phyloP scores from a whole-genome alignment of 1,140 invertebrate species.

The Pseudomyrmex pallidus region DNA sequence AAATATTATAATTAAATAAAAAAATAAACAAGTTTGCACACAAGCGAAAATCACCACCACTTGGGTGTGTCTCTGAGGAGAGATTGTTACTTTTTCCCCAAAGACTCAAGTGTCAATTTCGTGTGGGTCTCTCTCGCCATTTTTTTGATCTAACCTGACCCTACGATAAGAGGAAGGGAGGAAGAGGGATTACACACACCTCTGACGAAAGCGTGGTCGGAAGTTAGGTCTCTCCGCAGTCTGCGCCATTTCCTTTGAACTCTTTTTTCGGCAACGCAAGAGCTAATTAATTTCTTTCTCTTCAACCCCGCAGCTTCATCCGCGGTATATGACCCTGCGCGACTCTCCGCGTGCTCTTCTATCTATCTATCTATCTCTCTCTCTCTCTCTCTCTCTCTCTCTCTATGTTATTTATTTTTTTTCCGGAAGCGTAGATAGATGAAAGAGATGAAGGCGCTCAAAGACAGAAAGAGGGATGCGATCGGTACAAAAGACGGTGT shows the following conservation, averaged over 20 bases:
- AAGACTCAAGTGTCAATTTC: constrained; percentile 27
- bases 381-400: background rate
- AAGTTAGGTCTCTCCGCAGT: constrained; percentile 70
- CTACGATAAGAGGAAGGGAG: constrained; percentile 17
- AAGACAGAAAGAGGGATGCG: constrained; percentile 12
- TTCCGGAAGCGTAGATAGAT: constrained; percentile 46
- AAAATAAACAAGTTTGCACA: too few species aligned
- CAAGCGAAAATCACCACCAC: too few species aligned
- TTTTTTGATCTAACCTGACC: constrained; percentile 54
- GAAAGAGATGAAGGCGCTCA: background rate
- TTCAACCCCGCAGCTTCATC: constrained; percentile 37
- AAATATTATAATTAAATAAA: too few species aligned
- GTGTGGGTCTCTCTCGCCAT: constrained; percentile 41
- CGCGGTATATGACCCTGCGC: too few species aligned
- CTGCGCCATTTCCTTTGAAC: constrained; percentile 80
- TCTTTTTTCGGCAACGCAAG: constrained; percentile 75
- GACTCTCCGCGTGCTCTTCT: too few species aligned
- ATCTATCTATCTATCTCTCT: too few species aligned
- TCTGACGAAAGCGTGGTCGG: constrained; percentile 61
- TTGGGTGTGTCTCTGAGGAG: too few species aligned
- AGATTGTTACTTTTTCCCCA: too few species aligned
- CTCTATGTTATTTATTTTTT: constrained; percentile 76
- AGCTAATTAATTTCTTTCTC: constrained; percentile 80
- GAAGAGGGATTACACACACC: constrained; percentile 63
- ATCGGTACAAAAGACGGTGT: background rate